Evolutionary conservation across 2,797 vertebrate species (phyloP).

Genomic region (Melanogrammus aeglefinus): DNA sequence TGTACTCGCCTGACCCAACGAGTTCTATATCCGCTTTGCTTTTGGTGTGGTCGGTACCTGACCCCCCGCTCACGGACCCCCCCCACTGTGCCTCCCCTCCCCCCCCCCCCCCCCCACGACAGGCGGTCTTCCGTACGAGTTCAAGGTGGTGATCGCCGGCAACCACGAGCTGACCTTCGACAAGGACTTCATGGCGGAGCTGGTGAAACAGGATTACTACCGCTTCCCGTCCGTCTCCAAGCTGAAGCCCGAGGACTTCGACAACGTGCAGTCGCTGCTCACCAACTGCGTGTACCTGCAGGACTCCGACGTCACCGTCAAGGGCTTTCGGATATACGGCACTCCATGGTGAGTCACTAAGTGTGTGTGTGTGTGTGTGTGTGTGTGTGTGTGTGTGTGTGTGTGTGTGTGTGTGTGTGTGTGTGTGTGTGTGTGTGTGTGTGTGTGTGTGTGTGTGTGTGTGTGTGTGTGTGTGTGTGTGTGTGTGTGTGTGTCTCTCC

Average conservation of each 20-base stretch:
- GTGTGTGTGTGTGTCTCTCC: background rate
- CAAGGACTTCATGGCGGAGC: constrained; percentile 99
- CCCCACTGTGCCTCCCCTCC: background rate
- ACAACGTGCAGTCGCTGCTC: constrained; percentile 96
- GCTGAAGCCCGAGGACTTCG: constrained; percentile 99
- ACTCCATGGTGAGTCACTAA: constrained; percentile 88
- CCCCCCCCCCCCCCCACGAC: constrained; percentile 11
- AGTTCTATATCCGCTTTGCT: too few species aligned
- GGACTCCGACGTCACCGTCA: constrained; percentile 97
- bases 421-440: constrained; percentile 47
- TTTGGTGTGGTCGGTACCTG: too few species aligned
- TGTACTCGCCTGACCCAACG: too few species aligned
- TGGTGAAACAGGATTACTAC: constrained; percentile 99
- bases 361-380: constrained; percentile 49
- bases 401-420: background rate
- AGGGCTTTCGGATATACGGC: constrained; percentile 98
- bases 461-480: constrained; percentile 54
- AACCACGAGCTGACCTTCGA: constrained; percentile 99
- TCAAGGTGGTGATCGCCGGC: constrained; percentile 98
- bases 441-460: constrained; percentile 49
- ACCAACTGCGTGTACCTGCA: constrained; percentile 99
- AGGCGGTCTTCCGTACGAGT: constrained; percentile 96
- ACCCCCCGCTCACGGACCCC: too few species aligned
- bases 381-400: background rate
- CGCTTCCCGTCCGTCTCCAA: constrained; percentile 99